Evolutionary conservation across 1,140 invertebrate genomes (phyloP), one percentile per base, ranked within the genome.

Genomic region (Plectrocnemia conspersa): DNA sequence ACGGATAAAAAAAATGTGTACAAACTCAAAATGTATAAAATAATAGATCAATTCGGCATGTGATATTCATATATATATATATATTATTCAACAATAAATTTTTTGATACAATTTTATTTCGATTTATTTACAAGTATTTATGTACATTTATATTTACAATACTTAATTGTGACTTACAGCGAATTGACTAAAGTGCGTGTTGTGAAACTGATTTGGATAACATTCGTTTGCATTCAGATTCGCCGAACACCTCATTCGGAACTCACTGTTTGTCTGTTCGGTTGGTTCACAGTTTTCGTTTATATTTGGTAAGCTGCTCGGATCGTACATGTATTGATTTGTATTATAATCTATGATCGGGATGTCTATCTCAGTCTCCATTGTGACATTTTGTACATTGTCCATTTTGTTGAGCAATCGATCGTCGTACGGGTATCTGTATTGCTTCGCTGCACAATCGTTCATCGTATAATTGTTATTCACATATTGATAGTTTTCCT

Each of bases 291-390:
- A 53, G 48, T 55, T 58, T 25, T 53, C 35, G n/a, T n/a, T n/a
- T n/a, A n/a, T n/a, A n/a, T n/a, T n/a, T 15, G 38, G 18, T 21
- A 49, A 16, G 22, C 44, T 48, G 18, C 21, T 6, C 3, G 59
- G 25, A 15, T 61, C 59, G 36, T 58, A 61, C 10, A 58, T 24
- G 40, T 57, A 61, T 22, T 57, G 52, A 10, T 10, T 45, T 50
- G 54, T 58, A 9, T 25, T 41, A 13, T 61, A 61, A 35, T 61
- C 54, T n/a, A 61, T 61, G 3, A 56, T 38, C 0, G 59, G 59
- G 19, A 61, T 57, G 32, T 61, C 55, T 5, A 61, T 58, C 32
- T 61, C 55, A 3, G 46, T 57, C 18, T 61, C 59, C n/a, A 58
- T 58, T 7, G 59, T 47, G 27, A 61, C 47, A 18, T 57, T 57